These are phyloP conservation scores for Drosophila serrata DNA, from an alignment of 1,140 invertebrate genomes.

Conservation along the genomic window DNA sequence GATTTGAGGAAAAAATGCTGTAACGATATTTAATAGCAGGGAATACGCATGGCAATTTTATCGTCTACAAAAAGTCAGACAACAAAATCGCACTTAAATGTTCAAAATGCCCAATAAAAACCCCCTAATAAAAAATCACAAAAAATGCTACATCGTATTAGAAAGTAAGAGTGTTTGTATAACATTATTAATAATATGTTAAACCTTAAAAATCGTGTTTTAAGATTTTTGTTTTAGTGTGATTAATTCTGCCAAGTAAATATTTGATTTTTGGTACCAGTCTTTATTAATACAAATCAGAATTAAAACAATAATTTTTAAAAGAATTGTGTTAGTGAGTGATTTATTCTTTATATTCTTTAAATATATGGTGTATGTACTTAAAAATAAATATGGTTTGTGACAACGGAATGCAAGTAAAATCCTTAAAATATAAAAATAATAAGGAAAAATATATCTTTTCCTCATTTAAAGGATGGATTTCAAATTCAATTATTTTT, in stretches of 20 bases:
- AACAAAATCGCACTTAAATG: conserved; percentile 1
- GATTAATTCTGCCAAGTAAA: background rate
- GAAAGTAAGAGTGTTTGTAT: background rate
- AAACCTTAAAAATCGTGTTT: background rate
- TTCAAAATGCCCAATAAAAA: background rate
- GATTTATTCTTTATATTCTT: background rate
- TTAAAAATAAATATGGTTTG: background rate
- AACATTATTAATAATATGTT: background rate
- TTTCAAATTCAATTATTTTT: background rate
- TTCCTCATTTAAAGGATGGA: no score
- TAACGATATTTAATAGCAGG: conserved; percentile 26
- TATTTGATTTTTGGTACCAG: background rate
- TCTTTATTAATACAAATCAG: background rate
- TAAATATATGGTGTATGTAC: background rate
- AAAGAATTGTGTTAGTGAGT: background rate
- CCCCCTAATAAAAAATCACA: background rate
- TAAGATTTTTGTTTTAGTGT: background rate
- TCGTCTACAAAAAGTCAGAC: background rate
- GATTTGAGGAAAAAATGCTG: conserved; percentile 22
- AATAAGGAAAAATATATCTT: no score
- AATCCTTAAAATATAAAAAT: no score
- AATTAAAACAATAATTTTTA: no score
- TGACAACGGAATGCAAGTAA: background rate
- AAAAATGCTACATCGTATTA: background rate
- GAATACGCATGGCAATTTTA: conserved; percentile 17